Evolutionary conservation across 2,888 invertebrate genomes (phyloP).

Genomic region (Agonopterix subpropinquella): DNA sequence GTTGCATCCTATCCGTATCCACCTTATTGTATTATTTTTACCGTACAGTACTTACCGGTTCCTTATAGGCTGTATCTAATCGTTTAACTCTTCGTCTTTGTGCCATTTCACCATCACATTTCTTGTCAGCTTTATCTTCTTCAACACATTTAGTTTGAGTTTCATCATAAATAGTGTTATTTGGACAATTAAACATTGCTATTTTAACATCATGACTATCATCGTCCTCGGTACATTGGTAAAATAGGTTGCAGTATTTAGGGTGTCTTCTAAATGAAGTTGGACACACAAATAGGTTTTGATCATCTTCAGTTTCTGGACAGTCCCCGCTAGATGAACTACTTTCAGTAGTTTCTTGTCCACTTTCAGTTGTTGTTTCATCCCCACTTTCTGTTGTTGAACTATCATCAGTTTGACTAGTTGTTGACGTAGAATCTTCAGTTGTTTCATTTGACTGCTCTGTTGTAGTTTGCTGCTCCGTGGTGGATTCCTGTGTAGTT

Average conservation of each 20-base stretch:
- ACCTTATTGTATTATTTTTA: not conserved
- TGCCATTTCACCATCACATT: constrained; percentile 75
- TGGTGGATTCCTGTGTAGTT: constrained; percentile 23
- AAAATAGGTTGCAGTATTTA: constrained; percentile 88
- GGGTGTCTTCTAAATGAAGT: constrained; percentile 90
- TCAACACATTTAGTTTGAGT: constrained; percentile 82
- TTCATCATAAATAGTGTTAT: constrained; percentile 85
- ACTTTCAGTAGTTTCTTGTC: constrained; percentile 25
- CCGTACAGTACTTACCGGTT: constrained; percentile 69
- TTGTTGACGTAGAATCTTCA: constrained; percentile 20
- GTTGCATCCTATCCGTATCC: not conserved
- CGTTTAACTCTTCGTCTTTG: constrained; percentile 72
- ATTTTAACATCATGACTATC: constrained; percentile 83
- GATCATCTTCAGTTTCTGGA: constrained; percentile 79
- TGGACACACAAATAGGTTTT: constrained; percentile 84
- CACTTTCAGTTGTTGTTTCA: constrained; percentile 20
- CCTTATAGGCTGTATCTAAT: constrained; percentile 61
- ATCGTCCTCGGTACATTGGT: constrained; percentile 84
- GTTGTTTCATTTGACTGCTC: constrained; percentile 13
- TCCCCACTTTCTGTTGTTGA: constrained; percentile 16
- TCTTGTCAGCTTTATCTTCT: constrained; percentile 72
- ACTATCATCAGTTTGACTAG: constrained; percentile 15
- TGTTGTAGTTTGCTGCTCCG: constrained; percentile 24
- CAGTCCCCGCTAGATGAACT: constrained; percentile 50
- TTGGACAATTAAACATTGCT: constrained; percentile 84